Evolutionary conservation across 2,113 vertebrate species (phyloP).

Genomic region (Dascyllus trimaculatus): DNA sequence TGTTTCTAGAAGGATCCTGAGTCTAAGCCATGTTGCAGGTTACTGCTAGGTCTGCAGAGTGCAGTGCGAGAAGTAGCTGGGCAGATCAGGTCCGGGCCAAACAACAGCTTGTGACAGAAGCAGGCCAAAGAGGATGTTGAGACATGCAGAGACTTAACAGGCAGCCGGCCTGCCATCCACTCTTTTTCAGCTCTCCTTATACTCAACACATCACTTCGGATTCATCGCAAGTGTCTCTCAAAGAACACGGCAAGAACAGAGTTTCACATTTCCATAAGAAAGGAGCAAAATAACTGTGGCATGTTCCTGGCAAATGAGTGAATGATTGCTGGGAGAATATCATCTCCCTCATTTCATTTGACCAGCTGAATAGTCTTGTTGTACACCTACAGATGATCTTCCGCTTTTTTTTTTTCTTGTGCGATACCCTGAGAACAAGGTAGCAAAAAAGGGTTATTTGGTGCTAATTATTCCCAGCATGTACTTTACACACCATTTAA

Average conservation of each 20-base stretch:
- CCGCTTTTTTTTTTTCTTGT: slow-evolving; percentile 47
- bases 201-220: slow-evolving; percentile 79
- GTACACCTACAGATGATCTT: slow-evolving; percentile 47
- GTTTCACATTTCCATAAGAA: slow-evolving; percentile 46
- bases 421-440: slow-evolving; percentile 40
- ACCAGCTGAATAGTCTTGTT: slow-evolving; percentile 34
- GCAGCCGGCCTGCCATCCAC: slow-evolving; percentile 80
- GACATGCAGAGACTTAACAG: slow-evolving; percentile 77
- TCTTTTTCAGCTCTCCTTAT: slow-evolving; percentile 79
- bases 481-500: slow-evolving; percentile 81
- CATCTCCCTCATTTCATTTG: slow-evolving; percentile 49
- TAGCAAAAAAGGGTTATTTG: slow-evolving; percentile 67
- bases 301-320: slow-evolving; percentile 29
- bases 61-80: slow-evolving; percentile 58
- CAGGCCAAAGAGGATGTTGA: slow-evolving; percentile 81
- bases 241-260: slow-evolving; percentile 44
- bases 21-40: slow-evolving; percentile 61
- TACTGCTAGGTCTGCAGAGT: slow-evolving; percentile 67
- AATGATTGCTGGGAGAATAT: slow-evolving; percentile 42
- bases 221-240: slow-evolving; percentile 61
- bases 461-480: slow-evolving; percentile 79
- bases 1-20: slow-evolving; percentile 56
- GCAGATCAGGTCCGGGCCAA: slow-evolving; percentile 76
- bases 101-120: slow-evolving; percentile 84
- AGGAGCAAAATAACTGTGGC: slow-evolving; percentile 17